Percentiles rank a stretch among this genome's conserved stretches.
phyloP scores from a whole-genome alignment of 2,797 vertebrate genomes.

The Myotis planiceps region DNA sequence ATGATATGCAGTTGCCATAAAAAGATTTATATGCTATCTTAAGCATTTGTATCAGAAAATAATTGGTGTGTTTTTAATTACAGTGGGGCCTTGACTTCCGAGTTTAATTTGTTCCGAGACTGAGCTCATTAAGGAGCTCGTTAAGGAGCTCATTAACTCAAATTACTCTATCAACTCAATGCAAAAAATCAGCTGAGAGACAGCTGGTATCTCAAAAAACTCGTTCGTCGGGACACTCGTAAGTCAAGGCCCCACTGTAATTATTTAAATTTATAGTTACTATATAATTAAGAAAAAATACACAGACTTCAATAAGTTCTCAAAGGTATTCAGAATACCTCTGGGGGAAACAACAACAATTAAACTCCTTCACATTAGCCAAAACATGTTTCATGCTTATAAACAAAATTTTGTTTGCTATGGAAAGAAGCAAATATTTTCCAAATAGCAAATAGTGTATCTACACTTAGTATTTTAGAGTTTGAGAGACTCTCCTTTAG shows the following conservation, averaged over 20 bases:
- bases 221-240: too few relatives aligned
- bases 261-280: background rate
- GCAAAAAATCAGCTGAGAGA: too few relatives aligned
- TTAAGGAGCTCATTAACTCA: too few relatives aligned
- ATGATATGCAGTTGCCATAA: background rate
- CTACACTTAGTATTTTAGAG: background rate
- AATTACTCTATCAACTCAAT: too few relatives aligned
- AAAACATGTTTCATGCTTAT: background rate
- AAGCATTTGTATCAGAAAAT: background rate
- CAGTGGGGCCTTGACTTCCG: too few relatives aligned
- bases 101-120: too few relatives aligned
- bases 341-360: background rate
- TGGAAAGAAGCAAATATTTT: conserved; percentile 28
- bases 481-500: background rate
- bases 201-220: too few relatives aligned
- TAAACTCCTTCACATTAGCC: background rate
- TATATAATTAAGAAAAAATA: background rate
- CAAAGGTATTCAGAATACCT: background rate
- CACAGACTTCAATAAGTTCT: background rate
- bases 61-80: background rate
- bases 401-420: background rate
- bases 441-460: background rate
- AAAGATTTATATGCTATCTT: background rate
- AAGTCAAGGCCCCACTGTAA: background rate
- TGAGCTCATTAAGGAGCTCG: too few relatives aligned